These are phyloP conservation scores for Danio jaintianensis DNA, from an alignment of 2,797 vertebrate species.

Conservation along the genomic window DNA sequence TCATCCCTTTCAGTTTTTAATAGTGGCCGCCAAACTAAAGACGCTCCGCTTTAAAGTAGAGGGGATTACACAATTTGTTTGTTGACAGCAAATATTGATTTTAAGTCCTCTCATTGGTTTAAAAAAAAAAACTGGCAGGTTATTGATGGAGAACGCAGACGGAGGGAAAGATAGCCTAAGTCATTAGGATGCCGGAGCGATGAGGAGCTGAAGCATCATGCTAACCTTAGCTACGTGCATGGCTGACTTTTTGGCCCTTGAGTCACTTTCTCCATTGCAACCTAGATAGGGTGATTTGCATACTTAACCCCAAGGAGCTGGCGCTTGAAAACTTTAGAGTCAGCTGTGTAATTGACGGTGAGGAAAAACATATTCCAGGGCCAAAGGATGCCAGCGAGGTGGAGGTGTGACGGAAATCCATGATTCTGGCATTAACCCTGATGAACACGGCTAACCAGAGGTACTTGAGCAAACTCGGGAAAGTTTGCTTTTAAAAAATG, in stretches of 20 bases:
- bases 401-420: conserved; percentile 40
- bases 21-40: conserved; percentile 67
- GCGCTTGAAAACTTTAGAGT: conserved; percentile 34
- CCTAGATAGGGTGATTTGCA: conserved; percentile 41
- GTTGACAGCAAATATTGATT: conserved; percentile 84
- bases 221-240: conserved; percentile 60
- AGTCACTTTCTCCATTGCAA: conserved; percentile 22
- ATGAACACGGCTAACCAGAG: conserved; percentile 14
- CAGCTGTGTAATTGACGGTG: conserved; percentile 45
- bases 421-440: conserved; percentile 27
- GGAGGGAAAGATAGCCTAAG: conserved; percentile 63
- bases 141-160: conserved; percentile 73
- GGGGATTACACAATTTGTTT: conserved; percentile 78
- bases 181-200: conserved; percentile 78
- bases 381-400: conserved; percentile 26
- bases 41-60: conserved; percentile 74
- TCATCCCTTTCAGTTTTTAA: conserved; percentile 84
- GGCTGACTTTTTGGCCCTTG: conserved; percentile 32
- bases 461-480: neutral
- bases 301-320: conserved; percentile 38
- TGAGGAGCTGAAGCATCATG: conserved; percentile 73
- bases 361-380: conserved; percentile 42
- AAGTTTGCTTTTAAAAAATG: conserved; percentile 19
- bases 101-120: conserved; percentile 74
- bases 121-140: conserved; percentile 66